Evolutionary conservation across 2,888 invertebrate genomes (phyloP).

Genomic region (Zygogramma bicolorata): DNA sequence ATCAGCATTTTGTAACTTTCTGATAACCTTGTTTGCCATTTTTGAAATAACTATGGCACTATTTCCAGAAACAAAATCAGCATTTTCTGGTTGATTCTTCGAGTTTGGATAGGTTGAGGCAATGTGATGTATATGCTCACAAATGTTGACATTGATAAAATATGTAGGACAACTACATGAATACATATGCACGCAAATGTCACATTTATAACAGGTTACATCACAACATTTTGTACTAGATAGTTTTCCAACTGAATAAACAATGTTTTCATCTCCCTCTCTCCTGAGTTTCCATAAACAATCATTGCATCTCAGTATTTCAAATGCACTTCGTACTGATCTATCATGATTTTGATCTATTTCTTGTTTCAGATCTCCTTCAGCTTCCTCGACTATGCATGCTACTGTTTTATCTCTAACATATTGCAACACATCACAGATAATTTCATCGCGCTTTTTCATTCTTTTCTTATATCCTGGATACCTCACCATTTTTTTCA

Average conservation of each 20-base stretch:
- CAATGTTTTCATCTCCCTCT: not conserved
- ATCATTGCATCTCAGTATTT: not conserved
- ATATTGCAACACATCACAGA: conserved; percentile 1
- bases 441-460: not conserved
- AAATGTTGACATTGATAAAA: not conserved
- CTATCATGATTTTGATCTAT: not conserved
- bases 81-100: not conserved
- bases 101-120: not conserved
- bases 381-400: not conserved
- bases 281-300: not conserved
- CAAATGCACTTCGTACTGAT: not conserved
- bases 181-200: not conserved
- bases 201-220: conserved; percentile 3
- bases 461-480: not conserved
- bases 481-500: not conserved
- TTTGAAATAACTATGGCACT: not conserved
- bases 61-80: too few relatives aligned
- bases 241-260: not conserved
- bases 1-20: not conserved
- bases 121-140: not conserved
- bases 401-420: conserved; percentile 1
- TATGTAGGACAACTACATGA: conserved; percentile 2
- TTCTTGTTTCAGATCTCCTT: conserved; percentile 3
- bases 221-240: conserved; percentile 2
- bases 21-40: not conserved